A percentile compares a stretch with the other conserved stretches of the same genome.
Evolutionary conservation across 2,113 vertebrate genomes (phyloP).

Genomic region (Neopipo cinnamomea): DNA sequence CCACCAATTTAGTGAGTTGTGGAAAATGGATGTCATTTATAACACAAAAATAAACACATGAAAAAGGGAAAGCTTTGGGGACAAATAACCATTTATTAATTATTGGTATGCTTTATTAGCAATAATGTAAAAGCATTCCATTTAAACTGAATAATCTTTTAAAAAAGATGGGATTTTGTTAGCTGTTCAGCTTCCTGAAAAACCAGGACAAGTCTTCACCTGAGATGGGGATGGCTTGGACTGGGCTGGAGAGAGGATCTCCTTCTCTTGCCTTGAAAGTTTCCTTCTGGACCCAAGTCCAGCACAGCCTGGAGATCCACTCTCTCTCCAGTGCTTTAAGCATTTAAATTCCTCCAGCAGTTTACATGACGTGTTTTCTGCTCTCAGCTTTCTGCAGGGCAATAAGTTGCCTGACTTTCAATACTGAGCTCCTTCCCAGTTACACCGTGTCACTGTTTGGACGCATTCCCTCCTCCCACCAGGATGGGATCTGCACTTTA

Average conservation of each 20-base stretch:
- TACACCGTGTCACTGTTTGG: not conserved
- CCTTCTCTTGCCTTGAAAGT: not conserved
- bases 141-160: not conserved
- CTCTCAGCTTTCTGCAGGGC: not conserved
- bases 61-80: slow-evolving; percentile 5
- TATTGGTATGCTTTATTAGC: slow-evolving; percentile 11
- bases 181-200: not conserved
- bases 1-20: not conserved
- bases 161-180: not conserved
- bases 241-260: not conserved
- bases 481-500: fast-evolving
- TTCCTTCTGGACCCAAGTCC: not conserved
- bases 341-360: not conserved
- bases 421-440: not conserved
- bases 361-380: not conserved
- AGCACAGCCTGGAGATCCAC: not conserved
- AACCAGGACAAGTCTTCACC: not conserved
- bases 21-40: slow-evolving; percentile 38
- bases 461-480: not conserved
- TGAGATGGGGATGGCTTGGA: not conserved
- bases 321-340: not conserved
- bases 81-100: slow-evolving; percentile 36
- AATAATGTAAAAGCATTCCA: not conserved
- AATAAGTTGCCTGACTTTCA: not conserved
- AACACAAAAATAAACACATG: slow-evolving; percentile 41